Evolutionary conservation across 2,797 vertebrate species (phyloP).

Genomic region (Falco novaeseelandiae): DNA sequence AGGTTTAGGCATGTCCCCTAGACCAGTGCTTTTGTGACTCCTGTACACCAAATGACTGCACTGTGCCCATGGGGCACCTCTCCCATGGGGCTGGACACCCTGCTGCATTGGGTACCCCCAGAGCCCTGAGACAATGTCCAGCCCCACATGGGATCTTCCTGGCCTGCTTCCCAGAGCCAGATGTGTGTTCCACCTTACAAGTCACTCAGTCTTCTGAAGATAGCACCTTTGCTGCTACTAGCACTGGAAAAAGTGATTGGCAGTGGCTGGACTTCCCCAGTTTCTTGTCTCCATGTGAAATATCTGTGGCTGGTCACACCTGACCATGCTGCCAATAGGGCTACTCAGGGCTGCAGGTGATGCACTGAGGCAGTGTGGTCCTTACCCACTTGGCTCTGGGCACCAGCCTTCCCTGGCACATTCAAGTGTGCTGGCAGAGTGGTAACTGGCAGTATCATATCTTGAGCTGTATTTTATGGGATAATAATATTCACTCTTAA

Average conservation of each 20-base stretch:
- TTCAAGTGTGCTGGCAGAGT: not conserved
- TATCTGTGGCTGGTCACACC: not conserved
- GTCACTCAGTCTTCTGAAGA: not conserved
- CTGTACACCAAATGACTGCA: accelerated
- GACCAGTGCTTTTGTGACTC: not conserved
- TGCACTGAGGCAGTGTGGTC: accelerated
- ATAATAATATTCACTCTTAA: not conserved
- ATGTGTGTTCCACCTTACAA: accelerated
- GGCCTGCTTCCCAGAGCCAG: not conserved
- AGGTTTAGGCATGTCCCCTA: not conserved
- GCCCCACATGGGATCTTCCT: accelerated
- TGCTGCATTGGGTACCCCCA: accelerated
- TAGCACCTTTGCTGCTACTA: not conserved
- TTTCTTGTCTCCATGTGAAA: not conserved
- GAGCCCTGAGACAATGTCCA: not conserved
- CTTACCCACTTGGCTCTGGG: accelerated
- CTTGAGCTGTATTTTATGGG: not conserved
- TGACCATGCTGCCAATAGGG: accelerated
- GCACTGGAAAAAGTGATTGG: not conserved
- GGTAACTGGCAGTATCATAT: too few species aligned
- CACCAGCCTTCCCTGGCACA: not conserved
- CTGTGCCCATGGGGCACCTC: not conserved
- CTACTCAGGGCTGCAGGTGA: not conserved
- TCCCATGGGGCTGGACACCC: accelerated
- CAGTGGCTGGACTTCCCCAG: not conserved